Conservation (phyloP, 1,140 invertebrate genomes). For the Camponotus vicinus region DNA sequence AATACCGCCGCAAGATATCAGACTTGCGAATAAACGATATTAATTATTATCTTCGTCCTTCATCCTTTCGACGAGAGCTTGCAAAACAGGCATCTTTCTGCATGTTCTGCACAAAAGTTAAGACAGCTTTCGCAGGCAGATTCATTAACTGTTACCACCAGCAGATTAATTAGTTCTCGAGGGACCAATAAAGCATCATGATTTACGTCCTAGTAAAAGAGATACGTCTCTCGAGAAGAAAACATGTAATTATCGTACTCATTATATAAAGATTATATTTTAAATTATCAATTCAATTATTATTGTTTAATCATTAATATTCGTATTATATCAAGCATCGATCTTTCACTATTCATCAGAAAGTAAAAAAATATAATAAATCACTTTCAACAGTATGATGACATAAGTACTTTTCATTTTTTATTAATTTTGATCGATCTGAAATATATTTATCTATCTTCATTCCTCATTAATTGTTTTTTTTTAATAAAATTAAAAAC, state of each 20-base stretch:
- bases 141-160: slow-evolving; percentile 56
- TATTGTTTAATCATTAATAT: not conserved
- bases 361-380: not conserved
- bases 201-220: slow-evolving; percentile 41
- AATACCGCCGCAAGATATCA: slow-evolving; percentile 54
- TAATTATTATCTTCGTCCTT: slow-evolving; percentile 52
- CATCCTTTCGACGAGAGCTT: slow-evolving; percentile 12
- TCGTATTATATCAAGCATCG: not conserved
- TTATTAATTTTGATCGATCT: slow-evolving; percentile 11
- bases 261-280: not conserved
- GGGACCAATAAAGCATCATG: slow-evolving; percentile 33
- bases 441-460: not conserved
- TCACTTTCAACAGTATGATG: not conserved
- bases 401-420: not conserved
- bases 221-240: not conserved
- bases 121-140: slow-evolving; percentile 28
- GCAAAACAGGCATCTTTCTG: slow-evolving; percentile 23
- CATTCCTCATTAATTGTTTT: slow-evolving; percentile 27
- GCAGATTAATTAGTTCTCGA: slow-evolving; percentile 50
- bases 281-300: not conserved
- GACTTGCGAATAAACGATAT: slow-evolving; percentile 49
- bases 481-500: slow-evolving; percentile 56
- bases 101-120: slow-evolving; percentile 50
- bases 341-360: not conserved
- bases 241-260: not conserved